Conservation (phyloP, 2,888 invertebrate genomes). For the Xestia ashworthii region DNA sequence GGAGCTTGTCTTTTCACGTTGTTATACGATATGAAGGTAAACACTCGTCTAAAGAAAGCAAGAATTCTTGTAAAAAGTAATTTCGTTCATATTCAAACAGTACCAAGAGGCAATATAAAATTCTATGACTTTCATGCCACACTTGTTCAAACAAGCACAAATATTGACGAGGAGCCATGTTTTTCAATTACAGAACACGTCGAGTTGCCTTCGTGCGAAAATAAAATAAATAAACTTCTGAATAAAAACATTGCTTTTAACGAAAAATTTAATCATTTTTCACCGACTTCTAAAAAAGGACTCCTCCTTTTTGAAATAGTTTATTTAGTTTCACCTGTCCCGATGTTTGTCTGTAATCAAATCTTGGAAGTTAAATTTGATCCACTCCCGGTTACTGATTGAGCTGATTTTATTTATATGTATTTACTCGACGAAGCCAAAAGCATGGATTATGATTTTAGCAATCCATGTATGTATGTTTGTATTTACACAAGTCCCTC, state of each 20-base stretch:
- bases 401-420: too few species aligned
- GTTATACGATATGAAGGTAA: conserved; percentile 24
- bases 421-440: too few species aligned
- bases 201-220: conserved; percentile 13
- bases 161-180: conserved; percentile 46
- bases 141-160: conserved; percentile 31
- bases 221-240: conserved; percentile 23
- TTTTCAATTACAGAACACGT: conserved; percentile 40
- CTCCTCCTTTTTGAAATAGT: too few species aligned
- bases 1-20: not conserved
- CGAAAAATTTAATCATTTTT: not conserved
- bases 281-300: not conserved
- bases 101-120: conserved; percentile 35
- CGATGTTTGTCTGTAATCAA: too few species aligned
- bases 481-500: too few species aligned
- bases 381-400: too few species aligned
- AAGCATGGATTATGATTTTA: too few species aligned
- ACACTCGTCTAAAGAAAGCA: conserved; percentile 16
- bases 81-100: conserved; percentile 23
- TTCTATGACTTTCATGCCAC: conserved; percentile 26
- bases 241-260: not conserved
- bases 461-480: too few species aligned
- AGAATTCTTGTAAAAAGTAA: conserved; percentile 26
- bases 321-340: too few species aligned
- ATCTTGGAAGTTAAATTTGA: too few species aligned